phyloP scores from a whole-genome alignment of 2,113 vertebrate species.

The Illadopsis cleaveri region DNA sequence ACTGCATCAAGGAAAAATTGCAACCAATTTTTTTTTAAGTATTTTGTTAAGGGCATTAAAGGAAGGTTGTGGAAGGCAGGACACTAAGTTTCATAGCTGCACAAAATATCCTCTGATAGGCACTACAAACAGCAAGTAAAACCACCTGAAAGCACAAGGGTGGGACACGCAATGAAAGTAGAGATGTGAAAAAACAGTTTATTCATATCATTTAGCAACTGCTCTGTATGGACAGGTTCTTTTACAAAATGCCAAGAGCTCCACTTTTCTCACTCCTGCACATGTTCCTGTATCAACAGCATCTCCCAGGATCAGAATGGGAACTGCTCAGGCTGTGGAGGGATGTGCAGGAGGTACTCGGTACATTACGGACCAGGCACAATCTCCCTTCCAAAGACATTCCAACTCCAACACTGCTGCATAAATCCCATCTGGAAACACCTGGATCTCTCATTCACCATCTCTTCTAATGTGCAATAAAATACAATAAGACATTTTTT shows the following conservation, averaged over 20 bases:
- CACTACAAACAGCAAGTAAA: fast-evolving
- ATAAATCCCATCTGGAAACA: background rate
- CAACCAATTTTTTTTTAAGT: background rate
- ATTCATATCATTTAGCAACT: background rate
- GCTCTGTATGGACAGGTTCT: background rate
- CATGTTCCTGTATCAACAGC: background rate
- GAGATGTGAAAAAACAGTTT: background rate
- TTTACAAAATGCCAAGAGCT: background rate
- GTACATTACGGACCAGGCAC: background rate
- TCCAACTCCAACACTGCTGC: background rate
- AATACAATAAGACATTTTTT: background rate
- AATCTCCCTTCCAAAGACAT: background rate
- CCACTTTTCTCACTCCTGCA: background rate
- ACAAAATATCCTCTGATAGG: background rate
- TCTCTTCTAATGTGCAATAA: background rate
- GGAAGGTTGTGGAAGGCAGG: background rate
- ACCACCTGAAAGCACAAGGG: background rate
- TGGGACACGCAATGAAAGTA: fast-evolving
- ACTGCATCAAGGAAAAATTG: background rate
- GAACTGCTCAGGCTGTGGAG: background rate
- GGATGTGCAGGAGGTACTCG: fast-evolving
- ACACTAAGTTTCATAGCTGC: background rate
- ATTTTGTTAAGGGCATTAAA: background rate
- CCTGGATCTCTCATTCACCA: background rate
- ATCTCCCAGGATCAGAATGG: fast-evolving